phyloP scores from a whole-genome alignment of 2,113 vertebrate genomes.

The Oreotrochilus melanogaster region DNA sequence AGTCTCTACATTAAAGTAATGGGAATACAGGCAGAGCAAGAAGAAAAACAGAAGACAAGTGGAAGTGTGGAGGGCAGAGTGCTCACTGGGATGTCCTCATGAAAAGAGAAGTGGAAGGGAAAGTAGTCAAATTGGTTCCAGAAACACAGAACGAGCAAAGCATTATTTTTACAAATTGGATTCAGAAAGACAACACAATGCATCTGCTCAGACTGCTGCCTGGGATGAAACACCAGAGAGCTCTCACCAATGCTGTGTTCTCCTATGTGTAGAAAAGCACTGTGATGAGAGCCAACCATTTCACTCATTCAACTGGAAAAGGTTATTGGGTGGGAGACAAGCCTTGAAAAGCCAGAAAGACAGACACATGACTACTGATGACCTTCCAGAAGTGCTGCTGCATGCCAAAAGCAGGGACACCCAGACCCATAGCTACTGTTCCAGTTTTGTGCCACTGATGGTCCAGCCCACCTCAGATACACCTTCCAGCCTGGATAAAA shows the following conservation, averaged over 20 bases:
- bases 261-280: not conserved
- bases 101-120: not conserved
- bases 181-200: constrained; percentile 14
- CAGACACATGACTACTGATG: not conserved
- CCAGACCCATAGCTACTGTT: not conserved
- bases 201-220: not conserved
- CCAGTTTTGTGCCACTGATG: not conserved
- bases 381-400: not conserved
- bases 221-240: not conserved
- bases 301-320: not conserved
- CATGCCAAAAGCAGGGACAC: not conserved
- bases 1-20: not conserved
- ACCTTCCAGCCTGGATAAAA: not conserved
- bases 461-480: not conserved
- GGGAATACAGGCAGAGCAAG: not conserved
- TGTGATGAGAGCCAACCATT: not conserved
- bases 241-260: not conserved
- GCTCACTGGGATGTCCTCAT: not conserved
- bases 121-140: constrained; percentile 31
- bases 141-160: constrained; percentile 24
- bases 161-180: constrained; percentile 32
- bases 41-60: not conserved
- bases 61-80: not conserved
- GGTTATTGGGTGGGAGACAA: not conserved
- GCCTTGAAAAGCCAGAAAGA: not conserved